These are phyloP conservation scores for Apus apus DNA, from an alignment of 2,113 vertebrate genomes.

Conservation along the genomic window DNA sequence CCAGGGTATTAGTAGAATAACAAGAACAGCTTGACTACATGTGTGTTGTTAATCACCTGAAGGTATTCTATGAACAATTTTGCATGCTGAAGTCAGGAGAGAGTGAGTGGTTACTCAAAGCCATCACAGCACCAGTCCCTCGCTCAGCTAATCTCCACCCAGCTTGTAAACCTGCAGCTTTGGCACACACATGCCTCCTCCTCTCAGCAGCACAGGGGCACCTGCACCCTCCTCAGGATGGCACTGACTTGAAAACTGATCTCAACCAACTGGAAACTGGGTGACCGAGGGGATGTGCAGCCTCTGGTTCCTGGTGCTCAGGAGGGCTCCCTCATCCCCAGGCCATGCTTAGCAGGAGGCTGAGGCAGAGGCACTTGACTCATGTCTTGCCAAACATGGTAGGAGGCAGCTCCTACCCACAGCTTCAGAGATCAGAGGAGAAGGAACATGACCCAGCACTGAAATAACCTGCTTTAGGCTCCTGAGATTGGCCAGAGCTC, in stretches of 20 bases:
- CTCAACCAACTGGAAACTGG: rapidly evolving
- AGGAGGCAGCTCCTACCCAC: neutral
- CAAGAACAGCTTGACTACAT: neutral
- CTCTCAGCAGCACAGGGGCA: neutral
- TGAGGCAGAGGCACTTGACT: neutral
- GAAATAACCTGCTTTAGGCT: neutral
- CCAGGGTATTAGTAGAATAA: neutral
- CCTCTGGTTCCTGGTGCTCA: neutral
- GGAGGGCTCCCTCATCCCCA: rapidly evolving
- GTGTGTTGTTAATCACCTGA: neutral
- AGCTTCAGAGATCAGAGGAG: neutral
- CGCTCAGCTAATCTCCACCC: neutral
- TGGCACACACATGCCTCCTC: neutral
- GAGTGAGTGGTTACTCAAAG: neutral
- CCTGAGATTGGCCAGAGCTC: neutral
- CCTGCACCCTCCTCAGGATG: neutral
- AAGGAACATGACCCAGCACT: neutral
- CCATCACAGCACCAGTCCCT: neutral
- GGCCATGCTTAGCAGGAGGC: neutral
- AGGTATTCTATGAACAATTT: neutral
- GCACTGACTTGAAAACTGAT: rapidly evolving
- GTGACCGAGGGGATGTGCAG: rapidly evolving
- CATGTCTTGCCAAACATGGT: neutral
- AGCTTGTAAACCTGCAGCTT: neutral
- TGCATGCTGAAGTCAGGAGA: neutral